phyloP scores from a whole-genome alignment of 2,888 invertebrate genomes.

The Brassicogethes aeneus region DNA sequence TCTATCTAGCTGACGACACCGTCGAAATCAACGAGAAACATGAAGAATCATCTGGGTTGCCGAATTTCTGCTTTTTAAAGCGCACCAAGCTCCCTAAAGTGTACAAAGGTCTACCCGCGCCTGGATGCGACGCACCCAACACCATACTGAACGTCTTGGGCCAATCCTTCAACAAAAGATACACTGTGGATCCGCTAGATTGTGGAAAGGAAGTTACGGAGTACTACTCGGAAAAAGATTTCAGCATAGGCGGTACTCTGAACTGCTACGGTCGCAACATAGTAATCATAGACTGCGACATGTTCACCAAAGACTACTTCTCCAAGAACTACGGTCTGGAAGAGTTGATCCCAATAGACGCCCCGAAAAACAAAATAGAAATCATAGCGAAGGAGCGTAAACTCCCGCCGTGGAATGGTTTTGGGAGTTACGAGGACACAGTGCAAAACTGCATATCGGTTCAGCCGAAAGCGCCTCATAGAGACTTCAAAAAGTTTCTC shows the following conservation, averaged over 20 bases:
- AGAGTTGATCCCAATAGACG: slow-evolving; percentile 53
- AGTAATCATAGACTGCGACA: slow-evolving; percentile 74
- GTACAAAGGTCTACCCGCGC: slow-evolving; percentile 34
- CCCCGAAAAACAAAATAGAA: slow-evolving; percentile 39
- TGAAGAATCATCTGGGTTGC: slow-evolving; percentile 61
- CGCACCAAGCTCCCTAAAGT: slow-evolving; percentile 73
- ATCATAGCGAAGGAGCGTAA: slow-evolving; percentile 34
- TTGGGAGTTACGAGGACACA: slow-evolving; percentile 82
- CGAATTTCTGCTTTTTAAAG: slow-evolving; percentile 63
- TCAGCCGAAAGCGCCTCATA: slow-evolving; percentile 66
- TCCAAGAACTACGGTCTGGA: slow-evolving; percentile 44
- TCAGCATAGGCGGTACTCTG: slow-evolving; percentile 53
- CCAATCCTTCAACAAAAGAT: slow-evolving; percentile 45
- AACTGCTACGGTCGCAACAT: slow-evolving; percentile 77
- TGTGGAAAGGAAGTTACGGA: slow-evolving; percentile 42
- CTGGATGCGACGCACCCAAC: slow-evolving; percentile 43
- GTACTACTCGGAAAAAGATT: slow-evolving; percentile 61
- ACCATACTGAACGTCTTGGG: slow-evolving; percentile 58
- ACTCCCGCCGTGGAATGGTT: slow-evolving; percentile 88
- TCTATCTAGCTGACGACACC: slow-evolving; percentile 80
- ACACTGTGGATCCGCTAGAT: slow-evolving; percentile 49
- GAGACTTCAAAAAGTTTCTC: slow-evolving; percentile 73
- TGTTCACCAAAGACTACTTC: slow-evolving; percentile 80
- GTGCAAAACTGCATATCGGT: slow-evolving; percentile 78
- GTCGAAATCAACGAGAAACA: slow-evolving; percentile 76